Evolutionary conservation across 2,797 vertebrate genomes (phyloP), one percentile per base, ranked within the genome.

Genomic region (Vultur gryphus): DNA sequence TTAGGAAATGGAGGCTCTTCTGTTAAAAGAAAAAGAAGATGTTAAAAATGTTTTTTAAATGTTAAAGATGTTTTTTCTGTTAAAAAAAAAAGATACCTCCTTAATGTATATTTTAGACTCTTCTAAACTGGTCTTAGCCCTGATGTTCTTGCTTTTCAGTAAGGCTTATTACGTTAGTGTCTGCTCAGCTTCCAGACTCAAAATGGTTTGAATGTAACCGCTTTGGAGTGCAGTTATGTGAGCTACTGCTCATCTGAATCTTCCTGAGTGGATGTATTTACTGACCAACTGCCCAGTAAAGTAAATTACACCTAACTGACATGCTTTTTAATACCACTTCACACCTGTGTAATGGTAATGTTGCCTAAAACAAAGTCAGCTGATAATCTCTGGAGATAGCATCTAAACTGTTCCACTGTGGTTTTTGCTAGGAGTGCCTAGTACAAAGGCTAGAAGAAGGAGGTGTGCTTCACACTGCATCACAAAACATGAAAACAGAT

Each of bases 271-370:
- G 49, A 72, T 43, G 9, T 24, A 58, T 70, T 71, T 69, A 76
- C 16, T 44, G 55, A 66, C 7, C 14, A 85, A 41, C 43, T 64
- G 18, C 28, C 21, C 39, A 35, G 11, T 44, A 87, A 79, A 44
- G 57, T 35, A 91, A 85, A 77, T 52, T 55, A 54, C 29, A 90
- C 61, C 8, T 41, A 86, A 55, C 2, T 26, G 26, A 79, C 23
- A 52, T 20, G 6, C 2, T 82, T 92, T 94, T 77, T 54, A 73
- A 43, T 19, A 55, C 6, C 6, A 35, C 37, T 84, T 93, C 49
- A 51, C 24, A 25, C 17, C 8, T 51, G 10, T 35, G 18, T 55
- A 70, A 71, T 15, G 7, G 33, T 25, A 80, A 11, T 0, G 0
- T 39, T 85, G 51, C n/a, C n/a, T 29, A 65, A 92, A 86, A 33